Evolutionary conservation across 2,888 invertebrate species (phyloP).

Genomic region (Agonum fuliginosum): DNA sequence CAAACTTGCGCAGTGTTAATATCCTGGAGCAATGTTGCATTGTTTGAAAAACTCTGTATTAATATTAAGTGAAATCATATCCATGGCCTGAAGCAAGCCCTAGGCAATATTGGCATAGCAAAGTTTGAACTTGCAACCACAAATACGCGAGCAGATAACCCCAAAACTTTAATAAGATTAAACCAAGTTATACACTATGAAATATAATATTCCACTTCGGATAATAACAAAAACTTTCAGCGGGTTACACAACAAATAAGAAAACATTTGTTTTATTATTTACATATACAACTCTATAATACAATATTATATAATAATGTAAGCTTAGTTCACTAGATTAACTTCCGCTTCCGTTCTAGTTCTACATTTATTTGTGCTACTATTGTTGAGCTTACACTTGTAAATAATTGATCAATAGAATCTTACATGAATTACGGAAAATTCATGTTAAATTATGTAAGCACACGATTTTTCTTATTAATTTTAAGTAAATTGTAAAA

Average conservation of each 20-base stretch:
- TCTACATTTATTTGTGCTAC: no score
- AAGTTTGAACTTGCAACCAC: constrained; percentile 46
- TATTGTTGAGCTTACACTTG: no score
- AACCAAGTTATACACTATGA: constrained; percentile 35
- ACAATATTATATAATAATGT: no score
- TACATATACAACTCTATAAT: constrained; percentile 2
- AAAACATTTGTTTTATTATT: constrained; percentile 38
- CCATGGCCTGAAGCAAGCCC: background rate
- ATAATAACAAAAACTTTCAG: constrained; percentile 41
- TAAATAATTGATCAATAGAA: no score
- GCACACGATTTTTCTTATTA: no score
- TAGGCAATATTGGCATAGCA: constrained; percentile 43
- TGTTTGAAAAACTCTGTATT: constrained; percentile 40
- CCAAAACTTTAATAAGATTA: constrained; percentile 51
- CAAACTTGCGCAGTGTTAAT: constrained; percentile 6
- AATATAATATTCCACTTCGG: constrained; percentile 45
- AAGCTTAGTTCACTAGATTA: background rate
- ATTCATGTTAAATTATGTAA: no score
- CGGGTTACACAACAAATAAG: constrained; percentile 12
- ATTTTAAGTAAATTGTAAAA: no score
- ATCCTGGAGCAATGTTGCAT: background rate
- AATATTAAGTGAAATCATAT: constrained; percentile 51
- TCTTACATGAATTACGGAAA: no score
- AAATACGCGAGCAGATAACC: constrained; percentile 43
- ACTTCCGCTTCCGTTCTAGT: no score